These are phyloP conservation scores for Fistularia tabacaria DNA, from an alignment of 2,797 vertebrate species.

Conservation along the genomic window DNA sequence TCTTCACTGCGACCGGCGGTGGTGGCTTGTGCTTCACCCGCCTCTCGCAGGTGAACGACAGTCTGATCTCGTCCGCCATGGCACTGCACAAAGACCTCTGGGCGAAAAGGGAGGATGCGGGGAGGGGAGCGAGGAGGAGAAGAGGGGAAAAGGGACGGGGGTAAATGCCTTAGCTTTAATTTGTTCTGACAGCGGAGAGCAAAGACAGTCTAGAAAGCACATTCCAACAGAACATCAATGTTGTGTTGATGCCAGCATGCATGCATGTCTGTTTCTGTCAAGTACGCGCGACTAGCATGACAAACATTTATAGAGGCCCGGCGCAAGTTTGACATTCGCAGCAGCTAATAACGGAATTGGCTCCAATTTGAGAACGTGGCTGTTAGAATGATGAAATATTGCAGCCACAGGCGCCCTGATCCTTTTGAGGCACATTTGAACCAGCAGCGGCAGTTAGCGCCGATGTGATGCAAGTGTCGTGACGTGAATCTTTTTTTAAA, in stretches of 20 bases:
- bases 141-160: constrained; percentile 51
- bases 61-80: constrained; percentile 93
- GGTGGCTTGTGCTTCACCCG: constrained; percentile 90
- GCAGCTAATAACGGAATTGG: constrained; percentile 66
- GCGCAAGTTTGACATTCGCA: constrained; percentile 40
- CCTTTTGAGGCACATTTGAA: constrained; percentile 55
- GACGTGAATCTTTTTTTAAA: constrained; percentile 15
- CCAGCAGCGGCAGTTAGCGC: constrained; percentile 46
- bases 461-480: constrained; percentile 19
- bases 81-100: constrained; percentile 99
- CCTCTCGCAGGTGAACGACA: constrained; percentile 96
- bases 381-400: constrained; percentile 63
- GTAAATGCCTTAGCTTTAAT: constrained; percentile 75
- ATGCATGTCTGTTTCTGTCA: constrained; percentile 3
- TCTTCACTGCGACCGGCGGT: constrained; percentile 85
- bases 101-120: constrained; percentile 66
- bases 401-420: constrained; percentile 57
- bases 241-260: constrained; percentile 18
- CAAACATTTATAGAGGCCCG: too few species aligned
- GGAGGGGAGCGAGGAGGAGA: constrained; percentile 47
- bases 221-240: constrained; percentile 33
- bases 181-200: constrained; percentile 60
- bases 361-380: constrained; percentile 71
- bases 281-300: constrained; percentile 1
- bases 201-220: constrained; percentile 52